Evolutionary conservation across 1,140 invertebrate species (phyloP).

Genomic region (Caenorhabditis brenneri): DNA sequence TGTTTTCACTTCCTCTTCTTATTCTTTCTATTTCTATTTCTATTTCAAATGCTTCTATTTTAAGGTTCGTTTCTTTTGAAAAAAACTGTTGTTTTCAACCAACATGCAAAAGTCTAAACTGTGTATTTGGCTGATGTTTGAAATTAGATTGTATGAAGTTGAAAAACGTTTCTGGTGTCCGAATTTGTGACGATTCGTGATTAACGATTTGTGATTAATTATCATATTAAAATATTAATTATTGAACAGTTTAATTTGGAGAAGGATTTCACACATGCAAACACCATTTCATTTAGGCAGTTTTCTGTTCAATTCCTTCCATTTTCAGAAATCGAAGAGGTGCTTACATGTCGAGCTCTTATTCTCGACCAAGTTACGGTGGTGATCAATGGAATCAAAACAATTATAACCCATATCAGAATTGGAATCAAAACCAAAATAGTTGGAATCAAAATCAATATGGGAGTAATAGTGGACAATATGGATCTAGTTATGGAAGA

Average conservation of each 20-base stretch:
- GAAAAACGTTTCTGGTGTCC: too few relatives aligned
- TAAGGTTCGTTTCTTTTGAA: neutral
- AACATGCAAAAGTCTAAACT: too few relatives aligned
- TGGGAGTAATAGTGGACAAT: neutral
- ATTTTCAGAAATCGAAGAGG: conserved; percentile 1
- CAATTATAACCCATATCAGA: conserved; percentile 25
- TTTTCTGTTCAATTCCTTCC: neutral
- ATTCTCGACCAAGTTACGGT: neutral
- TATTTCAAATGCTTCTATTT: neutral
- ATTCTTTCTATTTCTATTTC: neutral
- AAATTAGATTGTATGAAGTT: too few relatives aligned
- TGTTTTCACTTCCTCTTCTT: neutral
- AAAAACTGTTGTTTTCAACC: too few relatives aligned
- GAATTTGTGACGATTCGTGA: too few relatives aligned
- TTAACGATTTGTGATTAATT: too few relatives aligned
- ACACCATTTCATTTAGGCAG: too few relatives aligned
- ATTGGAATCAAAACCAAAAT: conserved; percentile 10
- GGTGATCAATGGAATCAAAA: conserved; percentile 13
- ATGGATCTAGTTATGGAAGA: neutral
- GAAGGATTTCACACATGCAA: too few relatives aligned
- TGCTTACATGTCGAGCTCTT: conserved; percentile 8
- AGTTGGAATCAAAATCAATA: neutral
- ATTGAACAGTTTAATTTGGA: too few relatives aligned
- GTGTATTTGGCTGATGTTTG: too few relatives aligned
- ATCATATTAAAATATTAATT: too few relatives aligned